Conservation (phyloP, 2,888 invertebrate species). For the Thymelicus acteon region DNA sequence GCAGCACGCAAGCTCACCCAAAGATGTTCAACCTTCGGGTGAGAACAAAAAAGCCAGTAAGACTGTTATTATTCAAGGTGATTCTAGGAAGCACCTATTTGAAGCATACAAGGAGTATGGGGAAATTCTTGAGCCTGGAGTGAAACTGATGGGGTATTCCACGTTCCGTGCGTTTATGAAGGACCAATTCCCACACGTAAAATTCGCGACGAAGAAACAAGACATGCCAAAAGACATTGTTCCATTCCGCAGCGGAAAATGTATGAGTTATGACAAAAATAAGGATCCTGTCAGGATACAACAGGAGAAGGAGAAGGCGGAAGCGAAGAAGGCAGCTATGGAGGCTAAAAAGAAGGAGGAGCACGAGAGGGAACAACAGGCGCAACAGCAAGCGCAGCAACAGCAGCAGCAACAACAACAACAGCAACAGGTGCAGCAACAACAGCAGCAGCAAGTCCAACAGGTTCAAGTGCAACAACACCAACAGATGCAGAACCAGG, state of each 20-base stretch:
- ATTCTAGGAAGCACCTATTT: slow-evolving; percentile 88
- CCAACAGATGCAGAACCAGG: slow-evolving; percentile 72
- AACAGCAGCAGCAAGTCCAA: slow-evolving; percentile 72
- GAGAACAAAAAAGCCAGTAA: slow-evolving; percentile 81
- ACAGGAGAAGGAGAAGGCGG: slow-evolving; percentile 79
- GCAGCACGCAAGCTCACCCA: slow-evolving; percentile 85
- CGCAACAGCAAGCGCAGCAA: slow-evolving; percentile 64
- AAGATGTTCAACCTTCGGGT: slow-evolving; percentile 78
- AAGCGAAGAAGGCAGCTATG: slow-evolving; percentile 79
- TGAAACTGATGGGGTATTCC: slow-evolving; percentile 92
- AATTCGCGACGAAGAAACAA: slow-evolving; percentile 87
- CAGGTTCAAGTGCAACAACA: slow-evolving; percentile 76
- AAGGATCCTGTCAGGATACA: slow-evolving; percentile 80
- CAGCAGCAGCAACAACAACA: slow-evolving; percentile 63
- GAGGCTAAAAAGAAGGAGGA: slow-evolving; percentile 82
- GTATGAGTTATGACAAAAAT: slow-evolving; percentile 81
- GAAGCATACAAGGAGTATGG: slow-evolving; percentile 91
- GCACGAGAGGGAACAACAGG: slow-evolving; percentile 74
- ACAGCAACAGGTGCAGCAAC: slow-evolving; percentile 70
- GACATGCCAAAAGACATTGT: slow-evolving; percentile 78
- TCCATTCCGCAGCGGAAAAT: slow-evolving; percentile 83
- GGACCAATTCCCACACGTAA: slow-evolving; percentile 91
- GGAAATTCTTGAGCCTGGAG: slow-evolving; percentile 87
- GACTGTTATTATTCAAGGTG: slow-evolving; percentile 80
- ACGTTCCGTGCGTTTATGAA: slow-evolving; percentile 93